A percentile compares a stretch with the other conserved stretches of the same genome.
Evolutionary conservation across 2,888 invertebrate genomes (phyloP).

Genomic region (Cataglyphis rosenhaueri): DNA sequence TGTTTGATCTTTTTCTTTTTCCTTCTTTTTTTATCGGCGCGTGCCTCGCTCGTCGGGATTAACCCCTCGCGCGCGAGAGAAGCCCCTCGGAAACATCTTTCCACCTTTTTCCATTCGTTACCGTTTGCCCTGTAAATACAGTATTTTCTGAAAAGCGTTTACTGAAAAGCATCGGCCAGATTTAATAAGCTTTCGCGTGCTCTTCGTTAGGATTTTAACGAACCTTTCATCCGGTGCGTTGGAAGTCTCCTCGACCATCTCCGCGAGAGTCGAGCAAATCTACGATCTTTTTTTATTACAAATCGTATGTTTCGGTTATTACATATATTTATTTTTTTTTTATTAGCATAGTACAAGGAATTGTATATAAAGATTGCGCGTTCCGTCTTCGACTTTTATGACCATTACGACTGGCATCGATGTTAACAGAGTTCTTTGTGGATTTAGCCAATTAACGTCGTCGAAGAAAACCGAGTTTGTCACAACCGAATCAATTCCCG

Average conservation of each 20-base stretch:
- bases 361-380: background rate
- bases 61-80: constrained; percentile 19
- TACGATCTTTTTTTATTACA: background rate
- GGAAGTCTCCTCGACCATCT: constrained; percentile 17
- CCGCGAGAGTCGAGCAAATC: background rate
- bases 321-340: background rate
- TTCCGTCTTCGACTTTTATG: background rate
- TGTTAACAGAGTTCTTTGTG: constrained; percentile 27
- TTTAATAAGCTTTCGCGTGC: constrained; percentile 49
- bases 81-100: constrained; percentile 37
- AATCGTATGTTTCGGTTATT: background rate
- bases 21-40: background rate
- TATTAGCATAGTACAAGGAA: background rate
- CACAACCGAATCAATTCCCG: constrained; percentile 20
- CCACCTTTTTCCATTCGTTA: constrained; percentile 36
- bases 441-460: constrained; percentile 33
- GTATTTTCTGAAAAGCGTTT: constrained; percentile 39
- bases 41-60: constrained; percentile 19
- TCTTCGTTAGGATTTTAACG: constrained; percentile 54
- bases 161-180: constrained; percentile 49
- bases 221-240: constrained; percentile 33
- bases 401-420: background rate
- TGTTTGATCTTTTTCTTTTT: constrained; percentile 11
- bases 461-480: constrained; percentile 17
- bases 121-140: constrained; percentile 49